phyloP scores from a whole-genome alignment of 1,140 invertebrate genomes.

The Phocides pigmalion region DNA sequence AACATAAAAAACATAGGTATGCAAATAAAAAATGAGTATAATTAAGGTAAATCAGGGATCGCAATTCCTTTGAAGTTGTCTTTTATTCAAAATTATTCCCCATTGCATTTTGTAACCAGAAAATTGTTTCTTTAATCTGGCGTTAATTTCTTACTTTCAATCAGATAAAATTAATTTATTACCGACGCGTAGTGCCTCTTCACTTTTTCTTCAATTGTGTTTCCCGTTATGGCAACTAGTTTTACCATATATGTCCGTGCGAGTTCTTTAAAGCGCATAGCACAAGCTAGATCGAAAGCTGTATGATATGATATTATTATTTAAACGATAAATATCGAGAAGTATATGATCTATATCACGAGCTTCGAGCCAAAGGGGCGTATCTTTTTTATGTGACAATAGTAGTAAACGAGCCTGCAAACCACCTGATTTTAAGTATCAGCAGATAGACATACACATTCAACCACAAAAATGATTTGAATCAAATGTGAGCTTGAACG shows the following conservation, averaged over 20 bases:
- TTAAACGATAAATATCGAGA: neutral
- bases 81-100: neutral
- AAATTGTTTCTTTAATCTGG: constrained; percentile 6
- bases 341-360: neutral
- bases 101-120: neutral
- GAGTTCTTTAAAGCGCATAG: neutral
- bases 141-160: constrained; percentile 25
- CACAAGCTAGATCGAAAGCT: neutral
- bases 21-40: no score
- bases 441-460: no score
- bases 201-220: constrained; percentile 24
- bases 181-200: constrained; percentile 5
- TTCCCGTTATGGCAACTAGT: constrained; percentile 8
- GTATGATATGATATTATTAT: neutral
- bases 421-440: no score
- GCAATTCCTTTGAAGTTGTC: no score
- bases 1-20: no score
- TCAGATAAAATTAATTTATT: constrained; percentile 32
- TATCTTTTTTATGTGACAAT: no score
- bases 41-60: no score
- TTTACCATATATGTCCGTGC: neutral
- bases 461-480: no score
- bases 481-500: no score
- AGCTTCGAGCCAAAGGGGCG: no score
- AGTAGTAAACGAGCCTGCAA: no score